These are phyloP conservation scores for Pogoniulus pusillus DNA, from an alignment of 2,797 vertebrate genomes.

Conservation along the genomic window DNA sequence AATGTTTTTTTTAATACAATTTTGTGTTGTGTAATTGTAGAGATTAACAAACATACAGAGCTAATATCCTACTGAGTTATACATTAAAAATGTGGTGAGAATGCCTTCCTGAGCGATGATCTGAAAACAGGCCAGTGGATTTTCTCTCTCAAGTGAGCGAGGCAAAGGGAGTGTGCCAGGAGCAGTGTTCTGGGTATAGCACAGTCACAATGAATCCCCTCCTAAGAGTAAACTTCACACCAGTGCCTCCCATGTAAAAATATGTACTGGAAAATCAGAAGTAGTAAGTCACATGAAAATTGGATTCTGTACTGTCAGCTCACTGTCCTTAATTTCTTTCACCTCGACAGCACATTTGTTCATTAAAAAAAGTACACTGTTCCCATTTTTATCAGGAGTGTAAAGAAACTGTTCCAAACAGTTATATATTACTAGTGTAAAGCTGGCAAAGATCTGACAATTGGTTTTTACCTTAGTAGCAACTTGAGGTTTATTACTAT, in stretches of 20 bases:
- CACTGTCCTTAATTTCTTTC: neutral
- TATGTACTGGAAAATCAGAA: neutral
- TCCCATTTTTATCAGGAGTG: neutral
- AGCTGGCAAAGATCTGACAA: neutral
- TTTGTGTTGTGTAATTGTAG: neutral
- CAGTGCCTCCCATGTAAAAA: neutral
- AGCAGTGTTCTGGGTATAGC: neutral
- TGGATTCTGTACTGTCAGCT: neutral
- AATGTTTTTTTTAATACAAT: constrained; percentile 5
- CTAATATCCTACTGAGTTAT: constrained; percentile 11
- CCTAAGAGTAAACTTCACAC: neutral
- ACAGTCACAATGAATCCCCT: neutral
- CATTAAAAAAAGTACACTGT: neutral
- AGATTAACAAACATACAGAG: neutral
- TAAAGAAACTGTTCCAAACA: neutral
- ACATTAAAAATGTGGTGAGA: neutral
- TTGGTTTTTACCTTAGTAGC: neutral
- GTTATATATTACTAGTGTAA: neutral
- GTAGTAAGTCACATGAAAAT: neutral
- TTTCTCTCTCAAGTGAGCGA: neutral
- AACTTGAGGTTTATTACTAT: neutral
- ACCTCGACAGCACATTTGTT: neutral
- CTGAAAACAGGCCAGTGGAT: neutral
- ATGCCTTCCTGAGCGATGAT: neutral
- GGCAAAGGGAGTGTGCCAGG: neutral